Base-by-base conservation (phyloP, 2,797 vertebrate species). In the Vultur gryphus region DNA sequence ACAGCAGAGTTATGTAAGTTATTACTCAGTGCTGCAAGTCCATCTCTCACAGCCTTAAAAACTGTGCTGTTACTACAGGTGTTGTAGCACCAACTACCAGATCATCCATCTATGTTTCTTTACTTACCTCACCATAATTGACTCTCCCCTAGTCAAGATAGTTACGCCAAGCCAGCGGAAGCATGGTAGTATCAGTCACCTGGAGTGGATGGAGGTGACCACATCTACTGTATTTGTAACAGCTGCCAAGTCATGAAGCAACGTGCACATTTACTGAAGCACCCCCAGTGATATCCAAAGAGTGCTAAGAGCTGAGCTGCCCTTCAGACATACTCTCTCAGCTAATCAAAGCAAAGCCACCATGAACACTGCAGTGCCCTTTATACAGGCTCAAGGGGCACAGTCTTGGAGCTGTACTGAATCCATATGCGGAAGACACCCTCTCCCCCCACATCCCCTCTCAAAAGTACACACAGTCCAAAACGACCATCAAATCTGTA, bases 41-140 rank as follows among this genome's bases (percentile, higher is more conserved):
- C 35, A n/a, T 16, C 82, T 58, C 37, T 72, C 58, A 44, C 10
- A 83, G 59, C 81, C 58, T 92, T 69, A 77, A 80, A 66, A 84
- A 67, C 8, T 31, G 58, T 94, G 72, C 37, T 94, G 84, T 28
- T 72, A 61, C 64, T 78, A 61, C 28, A 92, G 90, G 71, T 93
- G 70, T 52, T 88, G 88, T 58, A 85, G 89, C 84, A 95, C 49
- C 48, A 21, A 82, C 89, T 95, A 79, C 39, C 82, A 84, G 52
- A 75, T 70, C 93, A 96, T 61, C 41, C 81, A 54, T 65, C 96
- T 97, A 16, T 3, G 58, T 91, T 95, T 96, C 70, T 94, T 92
- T 86, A 88, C 97, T 97, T 98, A 97, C 97, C 97, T 97, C 76
- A 44, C 89, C 80, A 64, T 44, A 97, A 97, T 86, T 90, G 95